Evolutionary conservation across 92 coral and sea anemone species (phyloP).

Genomic region (Isaurus tuberculatus): DNA sequence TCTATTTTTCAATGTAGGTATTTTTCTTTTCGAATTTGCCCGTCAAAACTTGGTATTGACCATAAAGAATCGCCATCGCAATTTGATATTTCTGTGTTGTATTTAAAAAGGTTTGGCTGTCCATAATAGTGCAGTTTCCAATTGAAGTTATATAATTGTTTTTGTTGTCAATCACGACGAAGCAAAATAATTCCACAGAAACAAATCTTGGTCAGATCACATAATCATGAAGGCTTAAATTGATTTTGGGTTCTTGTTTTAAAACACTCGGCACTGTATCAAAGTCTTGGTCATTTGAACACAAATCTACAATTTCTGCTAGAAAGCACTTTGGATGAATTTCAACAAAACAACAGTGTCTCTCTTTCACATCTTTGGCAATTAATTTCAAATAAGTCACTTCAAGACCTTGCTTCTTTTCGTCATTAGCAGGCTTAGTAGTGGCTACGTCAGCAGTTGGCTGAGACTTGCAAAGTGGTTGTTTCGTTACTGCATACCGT

Average conservation of each 20-base stretch:
- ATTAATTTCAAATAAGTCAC: too few species aligned
- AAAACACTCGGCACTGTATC: background rate
- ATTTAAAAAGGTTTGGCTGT: background rate
- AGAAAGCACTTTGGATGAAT: background rate
- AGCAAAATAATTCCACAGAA: background rate
- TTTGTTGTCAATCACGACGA: background rate
- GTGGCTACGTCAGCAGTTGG: too few species aligned
- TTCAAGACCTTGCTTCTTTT: too few species aligned
- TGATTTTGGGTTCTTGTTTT: background rate
- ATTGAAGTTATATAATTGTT: background rate
- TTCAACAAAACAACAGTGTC: too few species aligned
- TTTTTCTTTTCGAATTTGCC: background rate
- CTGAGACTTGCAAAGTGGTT: too few species aligned
- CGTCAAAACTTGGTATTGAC: background rate
- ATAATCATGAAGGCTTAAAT: too few species aligned
- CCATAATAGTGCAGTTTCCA: background rate
- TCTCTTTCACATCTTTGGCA: too few species aligned
- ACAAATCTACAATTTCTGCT: background rate
- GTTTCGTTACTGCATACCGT: too few species aligned
- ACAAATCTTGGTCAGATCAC: background rate
- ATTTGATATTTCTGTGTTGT: background rate
- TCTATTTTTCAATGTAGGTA: background rate
- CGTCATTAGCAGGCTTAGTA: too few species aligned
- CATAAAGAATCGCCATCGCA: background rate
- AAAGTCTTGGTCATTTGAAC: background rate